These are phyloP conservation scores for Pasiphila rectangulata DNA, from an alignment of 2,888 invertebrate species.

Conservation along the genomic window DNA sequence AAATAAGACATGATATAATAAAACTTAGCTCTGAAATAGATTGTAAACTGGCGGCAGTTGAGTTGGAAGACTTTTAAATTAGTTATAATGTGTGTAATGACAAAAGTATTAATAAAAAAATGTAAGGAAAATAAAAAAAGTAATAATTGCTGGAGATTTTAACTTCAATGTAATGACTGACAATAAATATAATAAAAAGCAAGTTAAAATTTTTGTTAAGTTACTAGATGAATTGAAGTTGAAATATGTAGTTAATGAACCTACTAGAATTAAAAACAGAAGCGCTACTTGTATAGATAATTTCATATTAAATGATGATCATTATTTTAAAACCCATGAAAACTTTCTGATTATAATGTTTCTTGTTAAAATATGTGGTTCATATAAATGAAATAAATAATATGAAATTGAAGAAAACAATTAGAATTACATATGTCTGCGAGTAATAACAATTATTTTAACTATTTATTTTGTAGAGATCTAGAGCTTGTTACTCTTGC, in stretches of 20 bases:
- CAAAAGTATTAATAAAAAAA: neutral
- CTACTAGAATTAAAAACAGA: neutral
- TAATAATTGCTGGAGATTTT: constrained; percentile 5
- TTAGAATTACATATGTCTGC: neutral
- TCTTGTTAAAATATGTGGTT: neutral
- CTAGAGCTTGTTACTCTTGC: neutral
- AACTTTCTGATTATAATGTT: constrained; percentile 6
- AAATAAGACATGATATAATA: neutral
- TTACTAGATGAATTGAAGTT: constrained; percentile 1
- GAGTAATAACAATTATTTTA: neutral
- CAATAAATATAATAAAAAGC: neutral
- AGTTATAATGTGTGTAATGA: neutral
- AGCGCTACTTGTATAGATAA: constrained; percentile 5
- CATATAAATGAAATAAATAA: neutral
- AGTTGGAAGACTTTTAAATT: neutral
- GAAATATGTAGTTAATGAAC: neutral
- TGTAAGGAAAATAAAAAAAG: neutral
- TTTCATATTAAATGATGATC: constrained; percentile 1
- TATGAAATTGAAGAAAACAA: neutral
- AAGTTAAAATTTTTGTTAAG: neutral
- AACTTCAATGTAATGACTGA: constrained; percentile 1
- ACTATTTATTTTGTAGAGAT: neutral
- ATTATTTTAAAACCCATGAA: neutral
- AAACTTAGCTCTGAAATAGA: constrained; percentile 1
- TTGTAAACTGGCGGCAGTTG: constrained; percentile 3